Percentiles rank a stretch among this genome's conserved stretches.
Conservation (phyloP, 2,797 vertebrate species). For the Micromesistius poutassou region DNA sequence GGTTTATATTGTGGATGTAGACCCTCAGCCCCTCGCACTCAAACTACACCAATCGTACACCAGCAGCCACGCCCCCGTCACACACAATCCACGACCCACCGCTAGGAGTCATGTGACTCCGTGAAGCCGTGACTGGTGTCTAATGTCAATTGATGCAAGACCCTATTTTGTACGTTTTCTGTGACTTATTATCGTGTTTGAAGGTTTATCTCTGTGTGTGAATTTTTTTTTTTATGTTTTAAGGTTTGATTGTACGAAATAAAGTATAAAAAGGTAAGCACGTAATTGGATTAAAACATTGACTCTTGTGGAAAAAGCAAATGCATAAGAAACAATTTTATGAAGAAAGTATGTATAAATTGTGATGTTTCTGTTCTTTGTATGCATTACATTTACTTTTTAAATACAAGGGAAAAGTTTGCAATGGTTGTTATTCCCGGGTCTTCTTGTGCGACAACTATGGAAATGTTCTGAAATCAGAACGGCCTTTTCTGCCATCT, state of each 20-base stretch:
- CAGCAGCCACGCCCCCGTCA: background rate
- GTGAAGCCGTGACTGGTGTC: background rate
- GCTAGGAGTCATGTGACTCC: background rate
- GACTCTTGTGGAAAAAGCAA: background rate
- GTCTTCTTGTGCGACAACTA: background rate
- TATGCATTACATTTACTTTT: background rate
- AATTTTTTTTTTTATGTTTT: conserved; percentile 7
- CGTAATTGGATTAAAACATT: conserved; percentile 1
- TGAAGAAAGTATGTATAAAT: background rate
- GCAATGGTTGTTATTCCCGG: background rate
- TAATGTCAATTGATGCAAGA: background rate
- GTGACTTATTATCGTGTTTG: conserved; percentile 1
- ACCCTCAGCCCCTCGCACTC: background rate
- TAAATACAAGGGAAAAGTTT: background rate
- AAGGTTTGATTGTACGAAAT: conserved; percentile 2
- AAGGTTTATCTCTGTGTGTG: conserved; percentile 4
- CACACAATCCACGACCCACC: background rate
- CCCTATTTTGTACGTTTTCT: conserved; percentile 1
- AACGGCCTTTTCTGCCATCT: background rate
- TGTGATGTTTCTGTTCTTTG: background rate
- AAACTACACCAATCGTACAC: background rate
- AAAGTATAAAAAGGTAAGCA: background rate
- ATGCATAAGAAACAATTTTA: background rate
- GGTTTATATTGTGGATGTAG: background rate
- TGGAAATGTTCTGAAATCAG: background rate